Evolutionary conservation across 92 coral and sea anemone genomes (phyloP).

Genomic region (Umimayanthus kanabou): DNA sequence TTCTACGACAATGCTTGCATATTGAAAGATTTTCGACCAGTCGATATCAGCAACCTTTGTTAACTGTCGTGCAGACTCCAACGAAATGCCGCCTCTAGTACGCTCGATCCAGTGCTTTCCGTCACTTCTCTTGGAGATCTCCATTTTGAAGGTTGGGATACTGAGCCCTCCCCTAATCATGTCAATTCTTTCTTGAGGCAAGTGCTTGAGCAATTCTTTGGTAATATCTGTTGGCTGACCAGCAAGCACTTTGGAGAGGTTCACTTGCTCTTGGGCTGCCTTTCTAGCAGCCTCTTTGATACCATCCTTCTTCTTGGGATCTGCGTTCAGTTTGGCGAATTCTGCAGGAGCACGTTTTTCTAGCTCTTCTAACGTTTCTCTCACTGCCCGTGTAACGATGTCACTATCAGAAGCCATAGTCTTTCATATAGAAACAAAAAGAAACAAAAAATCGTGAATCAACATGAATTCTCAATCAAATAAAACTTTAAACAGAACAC

Average conservation of each 20-base stretch:
- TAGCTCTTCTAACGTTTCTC: constrained; percentile 57
- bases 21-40: constrained; percentile 49
- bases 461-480: too few relatives aligned
- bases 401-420: constrained; percentile 43
- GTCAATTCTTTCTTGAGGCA: constrained; percentile 56
- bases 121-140: constrained; percentile 45
- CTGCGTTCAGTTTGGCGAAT: constrained; percentile 53
- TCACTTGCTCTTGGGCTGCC: constrained; percentile 65
- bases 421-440: too few relatives aligned
- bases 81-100: constrained; percentile 46
- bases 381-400: constrained; percentile 52
- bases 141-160: constrained; percentile 64
- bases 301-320: constrained; percentile 46
- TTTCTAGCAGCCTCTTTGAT: constrained; percentile 54
- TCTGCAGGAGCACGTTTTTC: constrained; percentile 60
- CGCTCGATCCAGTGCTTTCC: constrained; percentile 55
- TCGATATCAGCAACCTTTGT: constrained; percentile 42
- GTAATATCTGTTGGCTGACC: constrained; percentile 62
- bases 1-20: constrained; percentile 69
- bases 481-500: too few relatives aligned
- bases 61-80: constrained; percentile 47
- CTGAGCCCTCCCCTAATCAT: constrained; percentile 54
- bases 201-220: constrained; percentile 49
- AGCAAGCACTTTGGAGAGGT: constrained; percentile 62
- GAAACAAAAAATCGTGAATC: too few relatives aligned